Conservation (phyloP, 2,113 vertebrate genomes). For the Elephas maximus region DNA sequence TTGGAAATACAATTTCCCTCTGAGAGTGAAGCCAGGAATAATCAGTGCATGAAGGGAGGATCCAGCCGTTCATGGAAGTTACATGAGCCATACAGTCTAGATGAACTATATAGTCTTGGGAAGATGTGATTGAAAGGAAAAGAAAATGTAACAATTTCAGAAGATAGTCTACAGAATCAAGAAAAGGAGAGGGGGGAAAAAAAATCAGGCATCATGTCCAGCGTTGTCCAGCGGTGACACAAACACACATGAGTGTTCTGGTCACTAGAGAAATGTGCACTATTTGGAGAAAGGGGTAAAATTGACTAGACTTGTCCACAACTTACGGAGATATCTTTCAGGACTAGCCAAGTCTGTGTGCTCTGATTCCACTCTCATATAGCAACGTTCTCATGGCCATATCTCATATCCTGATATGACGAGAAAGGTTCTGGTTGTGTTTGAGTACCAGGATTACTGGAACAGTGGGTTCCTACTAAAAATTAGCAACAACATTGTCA, state of each 20-base stretch:
- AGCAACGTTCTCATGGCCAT: background rate
- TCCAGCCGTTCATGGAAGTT: background rate
- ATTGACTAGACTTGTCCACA: background rate
- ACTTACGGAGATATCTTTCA: background rate
- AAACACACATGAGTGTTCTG: background rate
- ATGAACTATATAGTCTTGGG: background rate
- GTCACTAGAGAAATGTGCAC: background rate
- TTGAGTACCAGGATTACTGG: background rate
- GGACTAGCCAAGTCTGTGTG: background rate
- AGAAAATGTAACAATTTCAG: background rate
- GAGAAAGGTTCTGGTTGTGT: background rate
- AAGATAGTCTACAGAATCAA: background rate
- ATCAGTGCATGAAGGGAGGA: background rate
- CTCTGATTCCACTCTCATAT: background rate
- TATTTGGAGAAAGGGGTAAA: background rate
- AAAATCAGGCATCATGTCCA: background rate
- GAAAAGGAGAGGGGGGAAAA: background rate
- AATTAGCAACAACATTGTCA: background rate
- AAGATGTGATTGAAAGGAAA: slow-evolving; percentile 8
- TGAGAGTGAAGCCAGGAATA: background rate
- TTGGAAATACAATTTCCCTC: background rate
- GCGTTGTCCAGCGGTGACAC: background rate
- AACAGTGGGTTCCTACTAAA: background rate
- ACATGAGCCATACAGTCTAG: background rate
- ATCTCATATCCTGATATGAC: background rate